Percentiles rank a stretch among this genome's conserved stretches.
Conservation (phyloP, 2,113 vertebrate species). For the Peromyscus leucopus region DNA sequence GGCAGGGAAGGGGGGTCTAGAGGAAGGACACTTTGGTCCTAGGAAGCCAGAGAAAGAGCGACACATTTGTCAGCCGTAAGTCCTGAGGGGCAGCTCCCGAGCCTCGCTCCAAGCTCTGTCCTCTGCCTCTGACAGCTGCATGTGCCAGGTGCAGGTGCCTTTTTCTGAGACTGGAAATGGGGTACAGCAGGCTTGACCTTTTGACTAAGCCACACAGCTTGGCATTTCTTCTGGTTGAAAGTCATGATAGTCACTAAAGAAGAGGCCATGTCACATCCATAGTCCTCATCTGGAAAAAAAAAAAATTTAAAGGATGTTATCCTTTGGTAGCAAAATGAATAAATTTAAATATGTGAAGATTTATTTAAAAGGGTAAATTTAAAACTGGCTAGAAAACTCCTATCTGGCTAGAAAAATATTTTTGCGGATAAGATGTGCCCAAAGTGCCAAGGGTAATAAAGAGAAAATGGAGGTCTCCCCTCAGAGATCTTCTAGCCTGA, state of each 20-base stretch:
- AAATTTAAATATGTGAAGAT: background rate
- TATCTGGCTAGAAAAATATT: background rate
- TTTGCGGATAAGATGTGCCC: background rate
- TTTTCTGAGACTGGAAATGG: background rate
- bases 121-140: background rate
- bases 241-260: background rate
- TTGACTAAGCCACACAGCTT: background rate
- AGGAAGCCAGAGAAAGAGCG: background rate
- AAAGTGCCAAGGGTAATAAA: background rate
- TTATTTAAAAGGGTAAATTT: background rate
- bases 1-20: background rate
- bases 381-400: background rate
- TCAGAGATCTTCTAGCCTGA: background rate
- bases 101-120: accelerated
- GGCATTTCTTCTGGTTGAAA: background rate
- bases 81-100: background rate
- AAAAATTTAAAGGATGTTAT: background rate
- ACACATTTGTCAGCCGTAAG: background rate
- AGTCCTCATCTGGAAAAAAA: background rate
- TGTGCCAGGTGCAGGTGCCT: background rate
- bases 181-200: background rate
- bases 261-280: background rate
- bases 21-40: background rate
- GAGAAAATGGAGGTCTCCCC: background rate
- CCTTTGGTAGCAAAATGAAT: slow-evolving; percentile 6